Percentiles rank a stretch among this genome's conserved stretches.
phyloP scores from a whole-genome alignment of 64 coral and sea anemone species.

The Actinia equina region DNA sequence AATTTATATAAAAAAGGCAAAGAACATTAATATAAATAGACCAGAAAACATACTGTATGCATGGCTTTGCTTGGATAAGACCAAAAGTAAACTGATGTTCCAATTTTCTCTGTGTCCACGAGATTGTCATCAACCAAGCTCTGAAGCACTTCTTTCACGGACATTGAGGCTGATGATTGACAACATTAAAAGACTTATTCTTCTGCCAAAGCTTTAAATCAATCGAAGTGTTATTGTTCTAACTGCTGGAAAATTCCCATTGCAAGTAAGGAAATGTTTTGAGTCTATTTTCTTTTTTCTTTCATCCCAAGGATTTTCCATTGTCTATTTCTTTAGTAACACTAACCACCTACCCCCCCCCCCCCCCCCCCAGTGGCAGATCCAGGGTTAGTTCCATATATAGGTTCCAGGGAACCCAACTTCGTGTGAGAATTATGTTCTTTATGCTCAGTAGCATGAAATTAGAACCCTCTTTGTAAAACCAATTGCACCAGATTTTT shows the following conservation, averaged over 20 bases:
- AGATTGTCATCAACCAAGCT: conserved; percentile 91
- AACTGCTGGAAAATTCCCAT: too few relatives aligned
- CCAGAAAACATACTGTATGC: conserved; percentile 64
- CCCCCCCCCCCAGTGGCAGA: background rate
- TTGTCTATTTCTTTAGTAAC: background rate
- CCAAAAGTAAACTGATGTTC: conserved; percentile 96
- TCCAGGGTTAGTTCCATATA: too few relatives aligned
- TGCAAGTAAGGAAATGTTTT: too few relatives aligned
- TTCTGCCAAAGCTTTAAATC: background rate
- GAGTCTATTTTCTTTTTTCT: too few relatives aligned
- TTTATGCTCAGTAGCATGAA: too few relatives aligned
- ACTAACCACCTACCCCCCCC: background rate
- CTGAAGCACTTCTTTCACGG: conserved; percentile 94
- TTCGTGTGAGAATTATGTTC: background rate
- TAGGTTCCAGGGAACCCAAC: too few relatives aligned
- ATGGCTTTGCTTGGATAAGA: conserved; percentile 97
- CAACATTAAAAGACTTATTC: background rate
- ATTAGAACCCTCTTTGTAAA: too few relatives aligned
- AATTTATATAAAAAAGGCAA: background rate
- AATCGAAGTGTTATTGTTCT: too few relatives aligned
- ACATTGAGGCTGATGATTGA: conserved; percentile 68
- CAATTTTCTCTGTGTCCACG: conserved; percentile 97
- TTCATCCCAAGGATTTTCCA: background rate
- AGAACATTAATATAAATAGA: background rate
- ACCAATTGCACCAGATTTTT: too few relatives aligned